These are phyloP conservation scores for Crax fasciolata DNA, from an alignment of 2,797 vertebrate genomes.

Conservation along the genomic window DNA sequence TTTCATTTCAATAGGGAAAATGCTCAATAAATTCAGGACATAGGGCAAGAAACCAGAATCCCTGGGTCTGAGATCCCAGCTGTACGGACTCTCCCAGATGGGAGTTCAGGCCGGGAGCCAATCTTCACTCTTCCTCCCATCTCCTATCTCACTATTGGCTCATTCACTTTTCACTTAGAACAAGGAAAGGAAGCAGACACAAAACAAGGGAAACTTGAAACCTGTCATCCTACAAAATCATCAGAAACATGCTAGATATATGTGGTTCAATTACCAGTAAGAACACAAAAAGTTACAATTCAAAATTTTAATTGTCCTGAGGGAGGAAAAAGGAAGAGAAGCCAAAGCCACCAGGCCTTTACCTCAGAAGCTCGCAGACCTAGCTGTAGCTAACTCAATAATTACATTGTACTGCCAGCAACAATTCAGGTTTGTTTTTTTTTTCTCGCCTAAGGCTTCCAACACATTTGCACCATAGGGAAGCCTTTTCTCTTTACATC, in stretches of 20 bases:
- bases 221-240: neutral
- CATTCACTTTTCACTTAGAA: neutral
- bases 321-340: neutral
- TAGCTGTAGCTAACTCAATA: conserved; percentile 81
- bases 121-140: neutral
- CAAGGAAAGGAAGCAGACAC: neutral
- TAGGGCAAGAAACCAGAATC: neutral
- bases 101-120: neutral
- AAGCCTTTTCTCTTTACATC: conserved; percentile 87
- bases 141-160: neutral
- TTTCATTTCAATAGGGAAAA: neutral
- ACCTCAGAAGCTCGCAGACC: conserved; percentile 76
- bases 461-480: conserved; percentile 90
- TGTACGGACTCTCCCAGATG: neutral
- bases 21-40: neutral
- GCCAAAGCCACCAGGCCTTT: conserved; percentile 66
- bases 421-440: conserved; percentile 86
- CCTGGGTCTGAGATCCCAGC: neutral
- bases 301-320: conserved; percentile 51
- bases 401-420: conserved; percentile 86
- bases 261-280: conserved; percentile 25
- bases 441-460: conserved; percentile 85
- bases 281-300: conserved; percentile 15
- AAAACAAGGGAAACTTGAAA: neutral
- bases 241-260: neutral